A percentile compares a stretch with the other conserved stretches of the same genome.
phyloP scores from a whole-genome alignment of 1,140 invertebrate species.

The Drosophila seguyi region DNA sequence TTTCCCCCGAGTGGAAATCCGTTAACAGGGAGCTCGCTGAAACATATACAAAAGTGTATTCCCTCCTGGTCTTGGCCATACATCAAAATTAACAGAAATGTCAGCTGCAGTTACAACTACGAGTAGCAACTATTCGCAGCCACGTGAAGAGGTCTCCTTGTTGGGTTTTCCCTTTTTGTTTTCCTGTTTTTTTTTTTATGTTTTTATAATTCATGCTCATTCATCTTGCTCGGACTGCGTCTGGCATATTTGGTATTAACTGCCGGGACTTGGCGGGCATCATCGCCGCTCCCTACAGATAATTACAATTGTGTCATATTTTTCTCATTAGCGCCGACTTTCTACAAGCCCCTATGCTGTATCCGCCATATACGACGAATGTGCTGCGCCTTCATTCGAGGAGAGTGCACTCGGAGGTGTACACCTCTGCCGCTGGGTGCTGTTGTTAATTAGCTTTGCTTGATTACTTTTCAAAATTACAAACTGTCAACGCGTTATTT shows the following conservation, averaged over 20 bases:
- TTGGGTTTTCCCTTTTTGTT: constrained; percentile 35
- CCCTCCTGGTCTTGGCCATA: constrained; percentile 57
- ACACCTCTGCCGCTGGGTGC: constrained; percentile 46
- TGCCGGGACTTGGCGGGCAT: constrained; percentile 45
- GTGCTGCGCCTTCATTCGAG: constrained; percentile 38
- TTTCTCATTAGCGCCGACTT: constrained; percentile 79
- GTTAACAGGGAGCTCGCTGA: constrained; percentile 37
- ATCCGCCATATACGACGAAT: constrained; percentile 4
- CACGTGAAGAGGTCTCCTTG: constrained; percentile 46
- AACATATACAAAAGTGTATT: constrained; percentile 31
- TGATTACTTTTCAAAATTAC: constrained; percentile 83
- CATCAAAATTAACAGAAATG: constrained; percentile 83
- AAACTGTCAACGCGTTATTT: constrained; percentile 82
- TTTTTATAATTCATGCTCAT: constrained; percentile 84
- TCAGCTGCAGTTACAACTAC: constrained; percentile 77
- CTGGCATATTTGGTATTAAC: constrained; percentile 75
- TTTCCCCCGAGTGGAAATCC: constrained; percentile 64
- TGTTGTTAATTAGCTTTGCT: constrained; percentile 79
- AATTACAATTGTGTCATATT: constrained; percentile 84
- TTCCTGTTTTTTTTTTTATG: constrained; percentile 64
- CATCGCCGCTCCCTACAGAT: constrained; percentile 58
- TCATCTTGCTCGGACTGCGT: constrained; percentile 70
- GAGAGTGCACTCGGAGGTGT: constrained; percentile 31
- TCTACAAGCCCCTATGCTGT: constrained; percentile 46
- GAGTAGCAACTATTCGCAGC: constrained; percentile 65